Conservation (phyloP, 2,113 vertebrate species). For the Pelmatolapia mariae region DNA sequence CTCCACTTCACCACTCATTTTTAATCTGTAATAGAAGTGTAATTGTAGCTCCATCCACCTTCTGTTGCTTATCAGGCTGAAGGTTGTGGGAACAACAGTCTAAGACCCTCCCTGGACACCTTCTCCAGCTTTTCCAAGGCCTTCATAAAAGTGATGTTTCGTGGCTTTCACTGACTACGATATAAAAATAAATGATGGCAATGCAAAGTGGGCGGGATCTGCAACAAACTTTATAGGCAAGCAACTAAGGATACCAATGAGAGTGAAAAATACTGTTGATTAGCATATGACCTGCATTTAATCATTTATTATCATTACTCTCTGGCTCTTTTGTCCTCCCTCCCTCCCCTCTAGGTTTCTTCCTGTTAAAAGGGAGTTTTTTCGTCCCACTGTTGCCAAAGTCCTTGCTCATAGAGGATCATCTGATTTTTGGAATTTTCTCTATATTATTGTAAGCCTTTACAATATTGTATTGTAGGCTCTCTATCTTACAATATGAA, state of each 20-base stretch:
- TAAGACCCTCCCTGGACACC: not conserved
- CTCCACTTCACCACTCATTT: not conserved
- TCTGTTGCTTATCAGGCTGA: not conserved
- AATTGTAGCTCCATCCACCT: not conserved
- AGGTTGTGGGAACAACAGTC: not conserved
- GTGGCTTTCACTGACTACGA: rapidly evolving
- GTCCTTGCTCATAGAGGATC: rapidly evolving
- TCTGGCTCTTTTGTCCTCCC: not conserved
- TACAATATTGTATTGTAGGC: not conserved
- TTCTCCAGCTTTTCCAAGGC: not conserved
- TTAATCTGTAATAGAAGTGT: not conserved
- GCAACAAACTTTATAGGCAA: not conserved
- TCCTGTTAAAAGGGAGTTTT: not conserved
- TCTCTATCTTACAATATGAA: not conserved
- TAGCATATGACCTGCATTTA: not conserved
- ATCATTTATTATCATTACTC: not conserved
- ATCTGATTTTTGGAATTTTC: not conserved
- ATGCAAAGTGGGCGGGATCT: not conserved
- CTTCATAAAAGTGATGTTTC: not conserved
- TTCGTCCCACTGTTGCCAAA: not conserved
- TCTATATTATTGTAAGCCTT: not conserved
- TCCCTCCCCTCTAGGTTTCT: rapidly evolving
- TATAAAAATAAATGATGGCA: not conserved
- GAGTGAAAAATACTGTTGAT: not conserved
- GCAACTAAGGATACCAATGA: not conserved